phyloP scores from a whole-genome alignment of 2,113 vertebrate genomes.

The Ellobius talpinus region DNA sequence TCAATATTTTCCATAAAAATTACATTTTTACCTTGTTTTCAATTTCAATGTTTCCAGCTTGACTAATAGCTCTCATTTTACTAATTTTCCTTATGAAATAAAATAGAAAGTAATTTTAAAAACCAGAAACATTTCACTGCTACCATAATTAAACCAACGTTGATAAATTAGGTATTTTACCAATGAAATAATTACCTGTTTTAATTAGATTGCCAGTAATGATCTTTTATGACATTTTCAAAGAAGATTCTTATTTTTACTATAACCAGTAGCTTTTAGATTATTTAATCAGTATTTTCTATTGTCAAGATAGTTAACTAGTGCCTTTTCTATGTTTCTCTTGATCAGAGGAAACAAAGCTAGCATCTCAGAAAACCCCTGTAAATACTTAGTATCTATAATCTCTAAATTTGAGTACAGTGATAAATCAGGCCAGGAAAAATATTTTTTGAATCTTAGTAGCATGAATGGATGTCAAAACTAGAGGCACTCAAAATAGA shows the following conservation, averaged over 20 bases:
- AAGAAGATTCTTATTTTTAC: constrained; percentile 68
- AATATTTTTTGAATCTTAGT: constrained; percentile 20
- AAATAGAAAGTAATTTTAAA: constrained; percentile 32
- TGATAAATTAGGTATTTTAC: background rate
- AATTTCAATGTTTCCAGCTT: constrained; percentile 60
- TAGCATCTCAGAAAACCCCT: background rate
- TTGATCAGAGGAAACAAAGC: background rate
- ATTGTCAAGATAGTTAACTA: background rate
- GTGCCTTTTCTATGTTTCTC: background rate
- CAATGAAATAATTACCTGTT: background rate
- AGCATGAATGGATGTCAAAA: background rate
- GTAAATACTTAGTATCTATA: background rate
- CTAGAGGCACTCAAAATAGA: constrained; percentile 17
- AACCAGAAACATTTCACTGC: constrained; percentile 35
- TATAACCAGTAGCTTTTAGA: background rate
- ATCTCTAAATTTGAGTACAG: constrained; percentile 23
- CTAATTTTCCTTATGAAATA: constrained; percentile 39
- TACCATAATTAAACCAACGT: constrained; percentile 48
- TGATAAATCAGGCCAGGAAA: background rate
- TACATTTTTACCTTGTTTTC: constrained; percentile 37
- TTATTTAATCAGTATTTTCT: background rate
- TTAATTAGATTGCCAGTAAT: constrained; percentile 26
- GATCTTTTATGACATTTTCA: constrained; percentile 42
- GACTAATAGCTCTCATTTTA: constrained; percentile 55
- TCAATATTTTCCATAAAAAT: background rate